phyloP scores from a whole-genome alignment of 2,113 vertebrate species.

The Trogon melanurus region DNA sequence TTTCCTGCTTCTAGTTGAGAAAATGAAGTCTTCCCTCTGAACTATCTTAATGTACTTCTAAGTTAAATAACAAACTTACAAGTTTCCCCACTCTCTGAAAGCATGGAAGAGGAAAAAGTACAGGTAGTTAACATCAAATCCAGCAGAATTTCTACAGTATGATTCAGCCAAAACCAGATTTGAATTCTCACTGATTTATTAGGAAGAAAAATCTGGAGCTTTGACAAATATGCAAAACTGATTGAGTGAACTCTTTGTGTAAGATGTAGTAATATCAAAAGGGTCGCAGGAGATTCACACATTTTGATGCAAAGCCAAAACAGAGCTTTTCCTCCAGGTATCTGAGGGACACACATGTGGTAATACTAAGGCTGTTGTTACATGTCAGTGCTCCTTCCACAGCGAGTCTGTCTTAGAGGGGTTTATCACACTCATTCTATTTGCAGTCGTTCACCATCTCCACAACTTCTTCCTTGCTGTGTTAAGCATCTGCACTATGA shows the following conservation, averaged over 20 bases:
- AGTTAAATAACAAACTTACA: constrained; percentile 61
- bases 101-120: constrained; percentile 68
- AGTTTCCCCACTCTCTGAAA: constrained; percentile 73
- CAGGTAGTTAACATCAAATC: constrained; percentile 49
- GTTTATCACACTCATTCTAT: neutral
- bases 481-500: neutral
- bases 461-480: neutral
- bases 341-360: neutral
- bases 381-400: neutral
- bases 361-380: neutral
- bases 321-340: neutral
- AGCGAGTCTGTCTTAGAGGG: neutral
- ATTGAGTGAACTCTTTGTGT: neutral
- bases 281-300: neutral
- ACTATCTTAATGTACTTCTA: constrained; percentile 49
- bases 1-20: neutral
- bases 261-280: neutral
- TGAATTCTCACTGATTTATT: neutral
- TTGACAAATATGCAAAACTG: neutral
- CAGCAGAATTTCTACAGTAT: constrained; percentile 34
- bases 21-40: constrained; percentile 8
- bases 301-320: neutral
- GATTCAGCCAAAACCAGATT: neutral
- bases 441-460: neutral
- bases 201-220: neutral